A percentile compares a stretch with the other conserved stretches of the same genome.
Conservation (phyloP, 2,113 vertebrate species). For the Sander vitreus region DNA sequence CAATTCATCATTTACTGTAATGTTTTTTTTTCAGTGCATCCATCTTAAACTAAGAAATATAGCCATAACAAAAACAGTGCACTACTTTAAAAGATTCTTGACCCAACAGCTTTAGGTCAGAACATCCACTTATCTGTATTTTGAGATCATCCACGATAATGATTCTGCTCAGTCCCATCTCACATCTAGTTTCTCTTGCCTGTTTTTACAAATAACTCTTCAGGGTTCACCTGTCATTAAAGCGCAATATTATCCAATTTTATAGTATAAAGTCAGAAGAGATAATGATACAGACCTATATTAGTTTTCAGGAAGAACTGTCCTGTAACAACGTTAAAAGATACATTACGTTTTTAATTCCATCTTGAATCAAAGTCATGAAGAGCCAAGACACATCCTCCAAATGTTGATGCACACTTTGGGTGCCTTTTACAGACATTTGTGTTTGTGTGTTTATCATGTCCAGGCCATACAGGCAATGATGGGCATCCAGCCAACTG, state of each 20-base stretch:
- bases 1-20: conserved; percentile 20
- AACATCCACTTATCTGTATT: not conserved
- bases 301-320: conserved; percentile 28
- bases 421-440: conserved; percentile 68
- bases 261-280: not conserved
- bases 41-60: not conserved
- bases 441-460: conserved; percentile 72
- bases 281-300: not conserved
- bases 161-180: not conserved
- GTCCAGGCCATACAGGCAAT: conserved; percentile 76
- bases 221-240: not conserved
- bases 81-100: conserved; percentile 18
- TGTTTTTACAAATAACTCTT: conserved; percentile 24
- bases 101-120: conserved; percentile 16
- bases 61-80: not conserved
- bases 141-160: not conserved
- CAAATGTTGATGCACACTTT: conserved; percentile 66
- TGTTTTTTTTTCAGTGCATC: not conserved
- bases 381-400: conserved; percentile 17
- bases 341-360: not conserved
- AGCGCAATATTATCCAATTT: not conserved
- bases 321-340: not conserved
- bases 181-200: not conserved
- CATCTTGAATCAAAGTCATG: conserved; percentile 30
- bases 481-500: conserved; percentile 81